A percentile compares a stretch with the other conserved stretches of the same genome.
These are phyloP conservation scores for Aphodius granarius DNA, from an alignment of 2,888 invertebrate genomes.

Conservation along the genomic window DNA sequence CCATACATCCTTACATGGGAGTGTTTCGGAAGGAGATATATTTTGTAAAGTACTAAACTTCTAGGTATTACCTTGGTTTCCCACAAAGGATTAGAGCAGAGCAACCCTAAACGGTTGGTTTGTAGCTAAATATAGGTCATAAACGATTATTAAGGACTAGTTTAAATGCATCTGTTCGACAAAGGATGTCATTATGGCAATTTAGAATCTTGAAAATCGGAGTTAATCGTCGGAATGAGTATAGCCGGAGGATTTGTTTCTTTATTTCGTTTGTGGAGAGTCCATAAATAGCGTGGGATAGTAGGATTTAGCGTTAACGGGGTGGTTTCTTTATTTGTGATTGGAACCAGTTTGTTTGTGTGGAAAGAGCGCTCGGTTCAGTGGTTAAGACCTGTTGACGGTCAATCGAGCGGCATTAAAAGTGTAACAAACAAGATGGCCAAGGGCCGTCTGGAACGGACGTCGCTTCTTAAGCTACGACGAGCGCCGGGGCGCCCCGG, in stretches of 20 bases:
- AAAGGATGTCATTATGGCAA: background rate
- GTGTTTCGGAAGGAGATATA: background rate
- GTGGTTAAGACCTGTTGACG: slow-evolving; percentile 22
- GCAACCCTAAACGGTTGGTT: background rate
- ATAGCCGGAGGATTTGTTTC: background rate
- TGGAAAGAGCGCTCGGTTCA: background rate
- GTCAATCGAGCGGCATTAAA: slow-evolving; percentile 38
- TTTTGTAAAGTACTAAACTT: background rate
- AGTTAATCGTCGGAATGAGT: background rate
- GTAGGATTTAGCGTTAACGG: slow-evolving; percentile 7
- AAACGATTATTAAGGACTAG: background rate
- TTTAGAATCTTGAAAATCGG: background rate
- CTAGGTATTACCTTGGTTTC: background rate
- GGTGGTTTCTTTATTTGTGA: slow-evolving; percentile 18
- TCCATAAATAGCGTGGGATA: slow-evolving; percentile 1
- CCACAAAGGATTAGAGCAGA: background rate
- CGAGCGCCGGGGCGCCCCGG: slow-evolving; percentile 29
- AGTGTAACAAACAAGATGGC: slow-evolving; percentile 38
- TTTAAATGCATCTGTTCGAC: background rate
- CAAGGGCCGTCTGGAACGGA: slow-evolving; percentile 38
- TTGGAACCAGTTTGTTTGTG: slow-evolving; percentile 8
- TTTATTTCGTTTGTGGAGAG: background rate
- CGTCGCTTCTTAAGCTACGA: slow-evolving; percentile 34
- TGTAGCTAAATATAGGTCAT: background rate
- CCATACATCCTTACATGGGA: background rate